Conservation (phyloP, 2,113 vertebrate species). For the Corapipo altera region DNA sequence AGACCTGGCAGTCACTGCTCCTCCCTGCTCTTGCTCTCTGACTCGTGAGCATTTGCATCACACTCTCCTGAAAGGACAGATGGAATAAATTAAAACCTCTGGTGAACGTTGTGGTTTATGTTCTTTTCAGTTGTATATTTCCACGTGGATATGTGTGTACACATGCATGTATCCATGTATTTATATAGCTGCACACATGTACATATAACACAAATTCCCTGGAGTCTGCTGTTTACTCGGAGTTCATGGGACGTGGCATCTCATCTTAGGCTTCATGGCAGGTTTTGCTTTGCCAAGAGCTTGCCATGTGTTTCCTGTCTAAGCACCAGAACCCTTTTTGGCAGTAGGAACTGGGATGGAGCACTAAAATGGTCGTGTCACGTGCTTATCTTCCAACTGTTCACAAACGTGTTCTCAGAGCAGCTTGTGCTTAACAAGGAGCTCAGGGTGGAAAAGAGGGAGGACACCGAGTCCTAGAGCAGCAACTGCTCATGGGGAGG, state of each 20-base stretch:
- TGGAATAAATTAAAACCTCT: not conserved
- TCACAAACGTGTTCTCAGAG: not conserved
- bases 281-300: not conserved
- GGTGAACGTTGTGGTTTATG: not conserved
- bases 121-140: not conserved
- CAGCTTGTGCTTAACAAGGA: not conserved
- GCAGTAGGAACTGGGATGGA: not conserved
- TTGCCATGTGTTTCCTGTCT: not conserved
- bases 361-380: not conserved
- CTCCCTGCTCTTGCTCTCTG: not conserved
- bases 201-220: not conserved
- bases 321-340: not conserved
- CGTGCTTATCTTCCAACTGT: not conserved
- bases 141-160: rapidly evolving
- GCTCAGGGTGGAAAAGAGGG: not conserved
- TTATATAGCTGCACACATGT: not conserved
- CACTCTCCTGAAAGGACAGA: not conserved
- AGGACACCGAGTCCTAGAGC: not conserved
- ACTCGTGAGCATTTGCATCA: not conserved
- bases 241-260: not conserved
- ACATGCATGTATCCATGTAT: not conserved
- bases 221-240: not conserved
- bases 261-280: not conserved
- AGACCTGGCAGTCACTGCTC: not conserved
- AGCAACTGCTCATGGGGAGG: not conserved